Evolutionary conservation across 2,888 invertebrate species (phyloP).

Genomic region (Osmoderma eremita): DNA sequence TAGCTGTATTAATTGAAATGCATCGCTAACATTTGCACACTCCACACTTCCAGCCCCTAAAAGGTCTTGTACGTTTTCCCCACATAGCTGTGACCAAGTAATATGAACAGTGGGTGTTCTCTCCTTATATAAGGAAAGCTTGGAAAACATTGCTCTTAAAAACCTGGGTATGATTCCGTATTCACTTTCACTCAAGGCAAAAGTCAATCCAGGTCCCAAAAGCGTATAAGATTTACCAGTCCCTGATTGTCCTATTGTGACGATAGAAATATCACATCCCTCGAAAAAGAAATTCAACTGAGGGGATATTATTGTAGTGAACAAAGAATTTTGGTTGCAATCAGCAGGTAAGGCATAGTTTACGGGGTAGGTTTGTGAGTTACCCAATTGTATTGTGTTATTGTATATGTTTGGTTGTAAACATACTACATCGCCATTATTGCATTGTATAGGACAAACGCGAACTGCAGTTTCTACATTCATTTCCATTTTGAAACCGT

Average conservation of each 20-base stretch:
- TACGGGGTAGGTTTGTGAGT: conserved; percentile 69
- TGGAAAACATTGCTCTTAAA: conserved; percentile 76
- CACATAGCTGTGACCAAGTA: conserved; percentile 79
- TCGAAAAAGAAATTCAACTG: conserved; percentile 75
- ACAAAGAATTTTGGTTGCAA: conserved; percentile 73
- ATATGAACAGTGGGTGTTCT: conserved; percentile 74
- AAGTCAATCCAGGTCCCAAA: conserved; percentile 74
- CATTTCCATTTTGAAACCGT: conserved; percentile 69
- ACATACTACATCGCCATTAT: conserved; percentile 68
- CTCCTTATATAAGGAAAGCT: conserved; percentile 72
- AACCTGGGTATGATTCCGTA: conserved; percentile 79
- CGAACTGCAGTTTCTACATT: conserved; percentile 79
- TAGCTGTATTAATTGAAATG: conserved; percentile 75
- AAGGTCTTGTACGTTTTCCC: conserved; percentile 71
- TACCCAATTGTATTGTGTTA: conserved; percentile 70
- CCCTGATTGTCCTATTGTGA: conserved; percentile 72
- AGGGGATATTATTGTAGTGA: conserved; percentile 72
- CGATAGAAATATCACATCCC: conserved; percentile 80
- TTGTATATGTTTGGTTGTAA: conserved; percentile 70
- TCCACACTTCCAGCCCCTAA: conserved; percentile 69
- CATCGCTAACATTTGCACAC: conserved; percentile 72
- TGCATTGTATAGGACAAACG: conserved; percentile 69
- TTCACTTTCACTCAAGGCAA: conserved; percentile 73
- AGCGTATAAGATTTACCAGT: conserved; percentile 80
- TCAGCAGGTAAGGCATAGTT: conserved; percentile 69